Evolutionary conservation across 2,888 invertebrate species (phyloP), one percentile per base, ranked within the genome.

Genomic region (Pocota personata): DNA sequence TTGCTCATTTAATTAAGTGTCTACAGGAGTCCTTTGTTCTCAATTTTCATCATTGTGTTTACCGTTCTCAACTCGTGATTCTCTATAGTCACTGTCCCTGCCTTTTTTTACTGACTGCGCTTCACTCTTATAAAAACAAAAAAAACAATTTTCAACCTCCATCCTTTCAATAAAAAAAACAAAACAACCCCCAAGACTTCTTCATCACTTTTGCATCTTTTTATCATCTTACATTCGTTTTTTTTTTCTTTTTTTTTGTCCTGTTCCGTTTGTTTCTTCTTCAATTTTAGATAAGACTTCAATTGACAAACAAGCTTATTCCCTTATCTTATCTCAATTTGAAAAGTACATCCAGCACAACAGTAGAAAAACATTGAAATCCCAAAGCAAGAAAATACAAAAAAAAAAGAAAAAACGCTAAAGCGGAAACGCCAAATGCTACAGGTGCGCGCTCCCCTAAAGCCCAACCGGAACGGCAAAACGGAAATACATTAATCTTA

Each of bases 271-370:
- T n/a, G n/a, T 27, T 40, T 69, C 79, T 64, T 48, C 69, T 73
- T 75, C 57, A 71, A 75, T 76, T 80, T 76, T 43, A 80, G 82
- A 77, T 82, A 86, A 72, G 72, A 82, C 82, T 82, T 77, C 76
- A 86, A 82, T 82, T 82, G 86, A 82, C 86, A 86, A 86, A 86
- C 86, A 86, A 86, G 86, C 76, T 86, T 77, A 86, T 82, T 86
- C 72, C 86, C 76, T 82, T 80, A 71, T 84, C 73, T 79, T 79
- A 64, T 71, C 75, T 69, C 75, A 80, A 86, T 52, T 86, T 82
- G 58, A 76, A 55, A 30, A 75, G 75, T 50, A 64, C 62, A 62
- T 60, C 35, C 62, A 40, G 16, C 7, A 37, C 43, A 46, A 27
- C 30, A 71, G 19, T 32, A 58, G 16, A 55, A 52, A 60, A 58